Evolutionary conservation across 2,113 vertebrate species (phyloP), one percentile per base, ranked within the genome.

Genomic region (Elaphurus davidianus): DNA sequence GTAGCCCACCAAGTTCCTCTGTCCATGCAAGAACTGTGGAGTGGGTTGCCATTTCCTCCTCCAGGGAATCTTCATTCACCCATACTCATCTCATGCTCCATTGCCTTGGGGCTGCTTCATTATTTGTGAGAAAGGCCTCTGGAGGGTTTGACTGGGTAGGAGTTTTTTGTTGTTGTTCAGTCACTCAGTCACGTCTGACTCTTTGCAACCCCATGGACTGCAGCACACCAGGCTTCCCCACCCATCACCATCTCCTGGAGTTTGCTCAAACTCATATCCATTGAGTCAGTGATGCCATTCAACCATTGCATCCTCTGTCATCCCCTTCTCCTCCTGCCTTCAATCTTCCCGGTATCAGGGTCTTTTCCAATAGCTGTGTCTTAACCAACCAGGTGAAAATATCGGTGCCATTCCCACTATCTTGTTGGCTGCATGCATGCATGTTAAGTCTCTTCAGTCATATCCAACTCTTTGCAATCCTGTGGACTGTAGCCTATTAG

Each of bases 1-100:
- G 0, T 40, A 71, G 19, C 67, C 67, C 67, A 71, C 67, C 67
- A 40, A 40, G n/a, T 71, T 71, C 67, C 19, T 71, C n/a, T 71
- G 10, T 71, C 67, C n/a, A 40, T 71, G n/a, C 67, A 71, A 71
- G 67, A 71, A 71, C 36, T 6, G 67, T 12, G 1, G n/a, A 36
- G 67, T 71, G 67, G 19, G n/a, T 71, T 71, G 67, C 67, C 67
- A 71, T 36, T 71, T 71, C 67, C n/a, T 71, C 67, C n/a, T 23
- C 19, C 19, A 71, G 67, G 19, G n/a, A 71, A 71, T 40, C n/a
- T 40, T 71, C 11, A 10, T n/a, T 74, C 81, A 7, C 30, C 30
- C 33, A 19, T 5, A 40, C 1, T 25, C 28, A 14, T 54, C 15
- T 8, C 17, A 2, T 11, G 13, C 19, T 5, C 21, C 23, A 7